Base-by-base conservation (phyloP, 2,888 invertebrate species). In the Dioctria linearis region DNA sequence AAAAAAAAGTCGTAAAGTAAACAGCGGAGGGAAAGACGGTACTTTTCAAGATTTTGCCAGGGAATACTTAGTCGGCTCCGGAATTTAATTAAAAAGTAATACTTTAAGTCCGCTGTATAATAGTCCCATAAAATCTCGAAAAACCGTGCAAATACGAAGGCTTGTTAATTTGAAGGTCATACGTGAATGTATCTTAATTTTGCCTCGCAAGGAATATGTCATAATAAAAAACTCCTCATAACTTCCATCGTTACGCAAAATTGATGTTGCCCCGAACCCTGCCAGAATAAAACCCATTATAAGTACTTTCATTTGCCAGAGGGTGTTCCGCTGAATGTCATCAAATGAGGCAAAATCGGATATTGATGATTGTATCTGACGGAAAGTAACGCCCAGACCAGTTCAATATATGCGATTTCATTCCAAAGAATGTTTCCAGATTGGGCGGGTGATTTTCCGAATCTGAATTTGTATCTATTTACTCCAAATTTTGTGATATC, bases 331-430 rank as follows among this genome's bases (percentile, higher is more conserved):
- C 46, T 43, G 67, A 49, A 42, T 25, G 25, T 25, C 51, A 51
- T 51, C 51, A 69, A 51, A 69, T 51, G 51, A 37, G 51, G 51
- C 69, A 69, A 69, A 54, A 69, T 69, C 49, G 69, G 51, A 69
- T 69, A 69, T 69, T 69, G 69, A 69, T 69, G 69, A 69, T 69
- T 69, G 69, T 69, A 69, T 69, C 69, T 69, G 69, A 51, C 69
- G 37, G 69, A 51, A 51, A 51, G 69, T 39, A 51, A 49, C 69
- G 69, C 69, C 69, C 69, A 69, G 37, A 2, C 69, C 25, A 5
- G 69, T 11, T 46, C 25, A 69, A 37, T 69, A 69, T 49, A 69
- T 51, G 69, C 69, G 69, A 51, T 49, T 46, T 69, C 11, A 69
- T 46, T 69, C 2, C 39, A 8, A 4, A 2, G 43, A 25, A 3